Base-by-base conservation (phyloP, 2,797 vertebrate species). In the Carduelis carduelis region DNA sequence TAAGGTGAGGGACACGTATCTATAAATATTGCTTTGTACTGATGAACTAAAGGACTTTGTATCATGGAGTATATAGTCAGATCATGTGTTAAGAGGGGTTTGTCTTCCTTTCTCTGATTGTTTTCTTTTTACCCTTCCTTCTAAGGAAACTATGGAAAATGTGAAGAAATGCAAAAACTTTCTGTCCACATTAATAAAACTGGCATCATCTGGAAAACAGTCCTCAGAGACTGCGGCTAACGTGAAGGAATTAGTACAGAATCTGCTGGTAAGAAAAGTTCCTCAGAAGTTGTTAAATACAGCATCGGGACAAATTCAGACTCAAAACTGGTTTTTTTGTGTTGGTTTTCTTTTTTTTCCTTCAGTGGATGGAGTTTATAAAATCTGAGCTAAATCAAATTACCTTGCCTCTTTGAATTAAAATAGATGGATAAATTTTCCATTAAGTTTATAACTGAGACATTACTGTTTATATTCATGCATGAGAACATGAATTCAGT, bases 81-180 rank as follows among this genome's bases (percentile, higher is more conserved):
- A 78, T 78, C 17, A 28, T 57, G 14, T 59, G 9, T 81, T 61
- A 63, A 52, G 57, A 44, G 47, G 17, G 63, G 9, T 43, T 81
- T 57, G 8, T 92, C 34, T 81, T 83, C 16, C 13, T 27, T 82
- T 71, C 27, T 74, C 37, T 94, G 70, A 53, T 4, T 37, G 34
- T 60, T 82, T 78, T 43, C 12, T 3, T 93, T 91, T 32, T 92
- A 35, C n/a, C 3, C 6, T 8, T 78, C 14, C 1, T 60, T 24
- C 7, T 44, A 90, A 99, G 99, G 99, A 99, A 98, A 99, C 99
- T 11, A 98, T 99, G 98, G 99, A 99, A 98, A 99, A 99, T 97
- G 99, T 99, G 98, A 99, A 99, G 98, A 99, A 99, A 97, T 99
- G 99, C 97, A 99, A 99, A 98, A 99, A 99, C 98, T 99, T 99